Base-by-base conservation (phyloP, 1,140 invertebrate genomes). In the Drosophila yakuba region DNA sequence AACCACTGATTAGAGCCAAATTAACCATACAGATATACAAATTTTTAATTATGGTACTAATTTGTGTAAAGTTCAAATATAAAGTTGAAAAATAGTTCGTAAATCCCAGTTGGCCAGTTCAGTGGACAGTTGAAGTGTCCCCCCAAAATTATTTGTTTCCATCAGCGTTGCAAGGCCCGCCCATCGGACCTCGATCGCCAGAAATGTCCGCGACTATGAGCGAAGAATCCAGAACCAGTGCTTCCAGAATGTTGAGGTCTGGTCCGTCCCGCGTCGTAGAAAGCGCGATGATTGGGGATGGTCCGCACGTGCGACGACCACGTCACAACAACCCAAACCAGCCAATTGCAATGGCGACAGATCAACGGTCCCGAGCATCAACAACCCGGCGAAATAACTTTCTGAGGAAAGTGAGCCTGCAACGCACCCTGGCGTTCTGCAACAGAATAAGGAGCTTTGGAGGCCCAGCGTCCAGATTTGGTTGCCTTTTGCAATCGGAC, bases 381-480 rank as follows among this genome's bases (percentile, higher is more conserved):
- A 15, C 45, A 2, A n/a, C n/a, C n/a, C 45, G 20, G 11, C 60
- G 47, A 4, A 23, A 12, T 20, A 14, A 20, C 11, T 15, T 48
- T 10, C 20, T 50, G 11, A 61, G 64, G 5, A 68, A 68, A 17
- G 11, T 68, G 12, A 25, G 36, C 11, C 25, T 68, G 7, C 63
- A 41, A 35, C 58, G 59, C 2, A 63, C 25, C n/a, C n/a, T 67
- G 60, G 60, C 50, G 5, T 68, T 68, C 23, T 66, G 52, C 61
- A 64, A 12, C 38, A 38, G 45, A 1, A 12, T 64, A 32, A 43
- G 64, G 1, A 15, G 47, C 47, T 23, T 64, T 6, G 28, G 59
- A 41, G 28, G 25, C 14, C 25, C 59, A 15, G 28, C n/a, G 2
- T 6, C 20, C 1, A 60, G 63, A 25, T 66, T 68, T 12, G 61